phyloP scores from a whole-genome alignment of 2,113 vertebrate species.

The Sakesphorus luctuosus region DNA sequence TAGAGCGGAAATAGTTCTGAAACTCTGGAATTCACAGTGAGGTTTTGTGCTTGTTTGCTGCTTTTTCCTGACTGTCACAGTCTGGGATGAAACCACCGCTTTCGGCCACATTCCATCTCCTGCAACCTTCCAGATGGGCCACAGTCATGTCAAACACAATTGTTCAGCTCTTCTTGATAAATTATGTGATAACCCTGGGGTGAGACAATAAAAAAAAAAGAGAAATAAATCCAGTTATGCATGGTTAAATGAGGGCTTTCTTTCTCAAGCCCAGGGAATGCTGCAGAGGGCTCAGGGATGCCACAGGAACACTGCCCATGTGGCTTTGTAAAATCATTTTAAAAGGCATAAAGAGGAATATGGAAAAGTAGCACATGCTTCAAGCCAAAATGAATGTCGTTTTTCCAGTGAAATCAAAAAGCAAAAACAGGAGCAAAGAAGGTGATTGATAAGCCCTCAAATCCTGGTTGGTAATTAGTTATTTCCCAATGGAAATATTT shows the following conservation, averaged over 20 bases:
- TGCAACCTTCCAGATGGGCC: constrained; percentile 31
- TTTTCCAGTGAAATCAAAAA: not conserved
- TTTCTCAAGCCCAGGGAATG: not conserved
- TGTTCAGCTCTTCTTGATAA: constrained; percentile 46
- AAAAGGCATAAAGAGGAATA: not conserved
- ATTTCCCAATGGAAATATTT: not conserved
- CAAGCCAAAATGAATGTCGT: not conserved
- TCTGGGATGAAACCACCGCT: not conserved
- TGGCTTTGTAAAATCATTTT: not conserved
- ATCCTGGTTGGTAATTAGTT: not conserved
- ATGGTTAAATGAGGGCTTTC: not conserved
- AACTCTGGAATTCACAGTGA: not conserved
- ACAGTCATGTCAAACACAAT: constrained; percentile 42
- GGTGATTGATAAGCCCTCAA: not conserved
- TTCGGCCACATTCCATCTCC: not conserved
- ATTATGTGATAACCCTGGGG: not conserved
- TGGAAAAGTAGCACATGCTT: not conserved
- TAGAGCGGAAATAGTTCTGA: not conserved
- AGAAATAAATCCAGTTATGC: not conserved
- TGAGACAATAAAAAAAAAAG: not conserved
- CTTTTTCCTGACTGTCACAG: not conserved
- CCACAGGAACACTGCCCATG: not conserved
- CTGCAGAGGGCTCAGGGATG: not conserved
- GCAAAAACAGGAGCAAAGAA: not conserved
- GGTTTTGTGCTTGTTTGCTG: not conserved